These are phyloP conservation scores for Monochamus saltuarius DNA, from an alignment of 1,140 invertebrate species.

Conservation along the genomic window DNA sequence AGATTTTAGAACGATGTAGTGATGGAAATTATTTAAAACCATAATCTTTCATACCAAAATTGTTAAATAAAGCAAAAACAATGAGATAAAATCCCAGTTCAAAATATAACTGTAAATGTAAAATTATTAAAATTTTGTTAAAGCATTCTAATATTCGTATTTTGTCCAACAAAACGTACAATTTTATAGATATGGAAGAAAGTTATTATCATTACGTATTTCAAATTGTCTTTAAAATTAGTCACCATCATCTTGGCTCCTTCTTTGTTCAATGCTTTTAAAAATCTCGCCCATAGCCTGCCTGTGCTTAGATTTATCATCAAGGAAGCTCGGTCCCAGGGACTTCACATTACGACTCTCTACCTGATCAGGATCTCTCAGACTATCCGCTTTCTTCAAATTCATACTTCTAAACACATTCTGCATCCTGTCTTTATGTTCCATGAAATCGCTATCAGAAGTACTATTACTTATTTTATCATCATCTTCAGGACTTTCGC, in stretches of 20 bases:
- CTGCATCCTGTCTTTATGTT: conserved; percentile 25
- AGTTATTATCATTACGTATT: too few species aligned
- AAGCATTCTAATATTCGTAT: not conserved
- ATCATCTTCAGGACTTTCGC: not conserved
- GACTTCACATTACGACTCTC: conserved; percentile 21
- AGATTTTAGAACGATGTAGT: too few species aligned
- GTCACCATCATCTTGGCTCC: conserved; percentile 11
- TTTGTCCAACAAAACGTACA: not conserved
- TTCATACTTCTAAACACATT: conserved; percentile 27
- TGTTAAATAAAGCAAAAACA: too few species aligned
- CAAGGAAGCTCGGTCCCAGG: conserved; percentile 14
- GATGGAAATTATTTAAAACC: too few species aligned
- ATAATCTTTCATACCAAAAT: too few species aligned
- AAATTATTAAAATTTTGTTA: not conserved
- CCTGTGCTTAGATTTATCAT: conserved; percentile 24
- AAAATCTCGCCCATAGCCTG: conserved; percentile 32
- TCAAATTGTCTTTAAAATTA: not conserved
- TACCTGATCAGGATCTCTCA: conserved; percentile 6
- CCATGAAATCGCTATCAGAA: not conserved
- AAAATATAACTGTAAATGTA: too few species aligned
- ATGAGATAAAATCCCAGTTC: too few species aligned
- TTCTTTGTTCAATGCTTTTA: conserved; percentile 23
- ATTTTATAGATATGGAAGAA: too few species aligned
- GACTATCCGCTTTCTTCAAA: conserved; percentile 13
- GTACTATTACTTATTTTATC: not conserved